Evolutionary conservation across 1,140 invertebrate species (phyloP), one percentile per base, ranked within the genome.

Genomic region (Scaptodrosophila lebanonensis): DNA sequence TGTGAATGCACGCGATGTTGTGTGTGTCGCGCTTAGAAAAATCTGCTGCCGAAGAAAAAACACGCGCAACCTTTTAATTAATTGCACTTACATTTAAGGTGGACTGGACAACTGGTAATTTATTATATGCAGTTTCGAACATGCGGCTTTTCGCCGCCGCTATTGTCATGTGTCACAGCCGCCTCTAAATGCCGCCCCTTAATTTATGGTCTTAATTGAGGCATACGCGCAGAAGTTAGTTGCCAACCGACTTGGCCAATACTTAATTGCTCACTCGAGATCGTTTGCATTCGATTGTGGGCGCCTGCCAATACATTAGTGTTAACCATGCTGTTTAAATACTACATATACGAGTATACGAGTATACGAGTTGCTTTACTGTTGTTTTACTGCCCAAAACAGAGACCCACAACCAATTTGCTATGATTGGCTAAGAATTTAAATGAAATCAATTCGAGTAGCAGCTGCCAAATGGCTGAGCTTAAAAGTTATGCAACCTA

Each of bases 321-420:
- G 73, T 79, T 64, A 58, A 73, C 54, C 56, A 61, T 61, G 68
- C 48, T 77, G 68, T 77, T 77, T 71, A 59, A 57, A 63, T 48
- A 53, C n/a, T n/a, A n/a, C n/a, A n/a, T n/a, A n/a, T n/a, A n/a
- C n/a, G n/a, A n/a, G n/a, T n/a, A n/a, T n/a, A n/a, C n/a, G n/a
- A n/a, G n/a, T n/a, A n/a, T n/a, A n/a, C n/a, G n/a, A n/a, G n/a
- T n/a, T n/a, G n/a, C n/a, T n/a, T n/a, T n/a, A n/a, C n/a, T n/a
- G n/a, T n/a, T n/a, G n/a, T n/a, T n/a, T n/a, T n/a, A n/a, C n/a
- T n/a, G n/a, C n/a, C n/a, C n/a, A n/a, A n/a, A n/a, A n/a, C n/a
- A n/a, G n/a, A n/a, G n/a, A n/a, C n/a, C n/a, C n/a, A n/a, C n/a
- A n/a, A n/a, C n/a, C n/a, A n/a, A n/a, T n/a, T n/a, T n/a, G n/a